Base-by-base conservation (phyloP, 2,888 invertebrate genomes). In the Ormia ochracea region DNA sequence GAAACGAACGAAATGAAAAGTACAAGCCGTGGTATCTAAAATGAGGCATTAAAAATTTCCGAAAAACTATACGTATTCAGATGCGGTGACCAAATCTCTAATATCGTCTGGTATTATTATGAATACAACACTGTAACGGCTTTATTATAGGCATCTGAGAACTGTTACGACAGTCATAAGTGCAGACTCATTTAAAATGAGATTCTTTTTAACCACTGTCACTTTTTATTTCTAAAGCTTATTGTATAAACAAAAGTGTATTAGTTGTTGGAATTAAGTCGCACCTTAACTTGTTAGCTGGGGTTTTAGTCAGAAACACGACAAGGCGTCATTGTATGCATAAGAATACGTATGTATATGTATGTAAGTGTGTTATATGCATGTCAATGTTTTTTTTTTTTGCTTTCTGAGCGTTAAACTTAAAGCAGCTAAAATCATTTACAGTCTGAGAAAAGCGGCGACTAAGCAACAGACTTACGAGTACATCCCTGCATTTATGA, bases 221-320 rank as follows among this genome's bases (percentile, higher is more conserved):
- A 66, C 65, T 59, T 56, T 17, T 33, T 61, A 10, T 72, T 36
- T 61, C 66, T 63, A 69, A 66, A 63, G 65, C 19, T 72, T 68
- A 59, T 73, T 65, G 48, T 63, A 10, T 58, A 33, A 45, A 58
- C 41, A 43, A 61, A 72, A 74, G 69, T 69, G 74, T 70, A 69
- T 59, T 77, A 74, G 78, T 70, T 61, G 74, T 73, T 75, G 63
- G 43, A 76, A 69, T 73, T 76, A 72, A 65, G 81, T 78, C 78
- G 78, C 78, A 78, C 78, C 78, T 75, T 70, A 72, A 75, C 59
- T 75, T 78, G 70, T 68, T 68, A 17, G 59, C 41, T 61, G 43
- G 52, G 69, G 75, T 59, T 79, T 78, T 41, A 66, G 70, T 61
- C 43, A 17, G 3, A 43, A 69, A 65, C 19, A 74, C 63, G 69